Base-by-base conservation (phyloP, 2,888 invertebrate species). In the Seira ritae region DNA sequence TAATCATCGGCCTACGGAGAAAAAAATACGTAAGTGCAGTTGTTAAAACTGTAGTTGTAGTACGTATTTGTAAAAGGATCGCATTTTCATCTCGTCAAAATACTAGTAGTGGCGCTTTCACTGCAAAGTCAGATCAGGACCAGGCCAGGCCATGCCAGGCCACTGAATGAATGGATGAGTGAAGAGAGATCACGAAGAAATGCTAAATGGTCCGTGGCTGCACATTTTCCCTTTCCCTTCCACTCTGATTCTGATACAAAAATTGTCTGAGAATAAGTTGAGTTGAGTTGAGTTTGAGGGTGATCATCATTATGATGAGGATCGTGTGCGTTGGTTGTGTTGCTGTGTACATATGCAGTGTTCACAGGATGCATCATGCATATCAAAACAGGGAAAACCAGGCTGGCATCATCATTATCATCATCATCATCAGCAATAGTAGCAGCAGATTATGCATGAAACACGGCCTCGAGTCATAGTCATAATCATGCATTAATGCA, bases 131-230 rank as follows among this genome's bases (percentile, higher is more conserved):
- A 8, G 31, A 8, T 2, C 31, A 31, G 31, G 31, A 4, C 31
- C 31, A 31, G 31, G 8, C 2, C 15, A 55, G 55, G 55, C 55
- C 55, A 55, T 3, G n/a, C 55, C 2, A 55, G 55, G 3, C 31
- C 3, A 55, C 19, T 62, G 62, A 22, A 20, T 62, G 62, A 62
- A 62, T 62, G 62, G 62, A 62, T 62, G 62, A 55, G 31, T 31
- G 71, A 60, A 23, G 71, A 60, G 19, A 22, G 22, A 67, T 76
- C 68, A 76, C 55, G 76, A 67, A 75, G 76, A 81, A 81, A 81
- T 76, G 76, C 72, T 81, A 81, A 81, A 81, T 81, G 81, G 81
- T 81, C 81, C 81, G 81, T 81, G 72, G 67, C 81, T 72, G 66
- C 72, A 71, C 67, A 75, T 81, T 75, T 80, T 20, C 60, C 46